Evolutionary conservation across 2,888 invertebrate genomes (phyloP).

Genomic region (Heliconius ismenius): DNA sequence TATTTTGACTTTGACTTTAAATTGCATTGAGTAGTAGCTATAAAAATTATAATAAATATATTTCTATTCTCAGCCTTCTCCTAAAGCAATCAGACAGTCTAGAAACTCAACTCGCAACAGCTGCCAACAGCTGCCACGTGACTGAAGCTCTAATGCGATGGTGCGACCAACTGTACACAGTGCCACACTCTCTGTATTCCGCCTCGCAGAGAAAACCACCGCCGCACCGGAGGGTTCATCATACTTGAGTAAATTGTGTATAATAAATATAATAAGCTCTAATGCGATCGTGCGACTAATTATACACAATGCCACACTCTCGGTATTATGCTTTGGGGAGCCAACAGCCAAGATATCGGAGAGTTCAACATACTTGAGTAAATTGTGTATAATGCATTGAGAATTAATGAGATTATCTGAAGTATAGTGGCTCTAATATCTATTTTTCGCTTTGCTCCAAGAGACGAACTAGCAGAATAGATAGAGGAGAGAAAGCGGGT

Average conservation of each 20-base stretch:
- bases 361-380: slow-evolving; percentile 38
- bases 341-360: slow-evolving; percentile 64
- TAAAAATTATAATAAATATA: neutral
- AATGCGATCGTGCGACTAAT: slow-evolving; percentile 87
- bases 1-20: too few species aligned
- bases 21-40: too few species aligned
- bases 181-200: slow-evolving; percentile 85
- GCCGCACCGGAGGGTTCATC: slow-evolving; percentile 62
- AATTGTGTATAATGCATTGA: neutral
- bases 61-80: slow-evolving; percentile 73
- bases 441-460: neutral
- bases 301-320: slow-evolving; percentile 90
- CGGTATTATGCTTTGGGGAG: slow-evolving; percentile 82
- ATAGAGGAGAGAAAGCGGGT: neutral
- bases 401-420: neutral
- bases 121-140: slow-evolving; percentile 92
- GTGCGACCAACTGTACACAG: slow-evolving; percentile 89
- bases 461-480: neutral
- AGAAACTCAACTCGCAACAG: slow-evolving; percentile 90
- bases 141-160: slow-evolving; percentile 91
- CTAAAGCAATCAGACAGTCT: slow-evolving; percentile 84
- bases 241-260: slow-evolving; percentile 48
- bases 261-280: slow-evolving; percentile 82
- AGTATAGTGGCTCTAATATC: neutral
- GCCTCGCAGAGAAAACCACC: slow-evolving; percentile 81